Evolutionary conservation across 2,113 vertebrate species (phyloP), one percentile per base, ranked within the genome.

Genomic region (Trinectes maculatus): DNA sequence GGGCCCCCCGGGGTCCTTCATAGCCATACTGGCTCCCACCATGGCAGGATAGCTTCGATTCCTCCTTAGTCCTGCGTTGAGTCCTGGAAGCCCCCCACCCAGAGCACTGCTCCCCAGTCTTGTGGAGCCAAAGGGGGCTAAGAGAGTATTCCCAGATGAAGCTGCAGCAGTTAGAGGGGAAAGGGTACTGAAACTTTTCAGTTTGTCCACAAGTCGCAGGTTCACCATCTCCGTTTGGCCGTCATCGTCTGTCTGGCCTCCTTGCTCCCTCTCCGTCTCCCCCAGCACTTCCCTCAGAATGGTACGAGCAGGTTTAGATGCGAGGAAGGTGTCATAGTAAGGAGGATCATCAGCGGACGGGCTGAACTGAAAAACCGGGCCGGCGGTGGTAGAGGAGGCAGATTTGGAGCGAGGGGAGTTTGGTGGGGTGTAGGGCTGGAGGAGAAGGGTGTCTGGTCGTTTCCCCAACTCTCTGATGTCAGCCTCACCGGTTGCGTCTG

Each of bases 21-120:
- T 98, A 34, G 95, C 95, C 96, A 99, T 97, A 81, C 97, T 98
- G 72, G 96, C 96, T 21, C 97, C 97, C 68, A 98, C 96, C 96
- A 98, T 94, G 52, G 95, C 94, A 8, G 97, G 97, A 74, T 97
- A 98, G 89, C 97, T 99, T 26, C 94, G 93, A 34, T 99, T 99
- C 85, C 98, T 91, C 8, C 96, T 93, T 73, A 99, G 94, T 63
- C 96, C 96, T 1, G 91, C 83, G 51, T 91, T 95, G 65, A 97
- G 84, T 81, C 74, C 80, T 9, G 95, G 93, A 64, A 97, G 90
- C 62, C 94, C 94, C 5, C 92, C 85, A 6, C 82, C 93, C 0
- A 98, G 92, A 44, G 93, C 43, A 6, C 88, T 91, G 71, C 92
- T 86, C 13, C 75, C 91, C 24, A 90, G 72, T 64, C 91, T 73